These are phyloP conservation scores for Trialeurodes vaporariorum DNA, from an alignment of 1,140 invertebrate species.

Conservation along the genomic window DNA sequence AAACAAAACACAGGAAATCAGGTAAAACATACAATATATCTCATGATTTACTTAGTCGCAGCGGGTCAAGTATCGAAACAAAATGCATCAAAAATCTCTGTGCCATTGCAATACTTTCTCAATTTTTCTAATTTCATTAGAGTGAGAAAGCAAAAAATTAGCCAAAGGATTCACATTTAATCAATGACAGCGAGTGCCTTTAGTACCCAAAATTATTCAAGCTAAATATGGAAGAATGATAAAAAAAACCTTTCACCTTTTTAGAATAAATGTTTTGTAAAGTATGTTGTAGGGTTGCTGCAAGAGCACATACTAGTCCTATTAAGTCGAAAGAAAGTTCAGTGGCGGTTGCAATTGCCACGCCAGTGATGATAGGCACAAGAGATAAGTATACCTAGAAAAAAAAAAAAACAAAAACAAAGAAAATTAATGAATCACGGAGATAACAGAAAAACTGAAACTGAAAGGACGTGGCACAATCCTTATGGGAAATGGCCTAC, in stretches of 20 bases:
- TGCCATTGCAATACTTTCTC: no score
- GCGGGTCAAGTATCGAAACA: no score
- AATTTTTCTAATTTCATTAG: no score
- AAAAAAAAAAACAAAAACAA: constrained; percentile 13
- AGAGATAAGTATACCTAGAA: constrained; percentile 66
- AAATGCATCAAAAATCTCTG: no score
- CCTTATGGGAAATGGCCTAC: no score
- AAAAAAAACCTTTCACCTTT: constrained; percentile 52
- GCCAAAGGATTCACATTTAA: neutral
- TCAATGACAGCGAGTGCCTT: neutral
- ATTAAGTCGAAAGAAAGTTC: constrained; percentile 83
- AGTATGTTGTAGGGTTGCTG: constrained; percentile 82
- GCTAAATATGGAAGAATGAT: neutral
- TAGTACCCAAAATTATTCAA: neutral
- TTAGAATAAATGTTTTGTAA: constrained; percentile 93
- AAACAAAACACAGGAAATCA: no score
- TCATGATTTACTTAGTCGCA: no score
- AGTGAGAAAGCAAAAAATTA: no score
- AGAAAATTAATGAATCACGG: no score
- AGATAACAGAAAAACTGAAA: no score
- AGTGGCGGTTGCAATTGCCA: constrained; percentile 82
- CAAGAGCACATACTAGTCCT: constrained; percentile 75
- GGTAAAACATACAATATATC: no score
- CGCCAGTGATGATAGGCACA: constrained; percentile 82
- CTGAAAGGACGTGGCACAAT: no score